Evolutionary conservation across 2,113 vertebrate genomes (phyloP), one percentile per base, ranked within the genome.

Genomic region (Malurus cyaneus): DNA sequence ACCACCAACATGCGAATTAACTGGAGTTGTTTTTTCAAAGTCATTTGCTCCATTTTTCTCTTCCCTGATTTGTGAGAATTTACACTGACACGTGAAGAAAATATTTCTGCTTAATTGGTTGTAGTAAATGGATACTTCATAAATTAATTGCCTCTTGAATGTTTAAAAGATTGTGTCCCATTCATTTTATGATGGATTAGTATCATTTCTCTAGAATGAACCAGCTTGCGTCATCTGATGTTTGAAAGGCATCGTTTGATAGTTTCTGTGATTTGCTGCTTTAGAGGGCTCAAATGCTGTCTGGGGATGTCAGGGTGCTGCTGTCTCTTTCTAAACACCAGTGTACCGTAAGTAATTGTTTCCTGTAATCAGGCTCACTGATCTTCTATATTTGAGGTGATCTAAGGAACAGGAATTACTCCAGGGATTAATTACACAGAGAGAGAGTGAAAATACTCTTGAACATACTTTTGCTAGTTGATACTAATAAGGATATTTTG

Each of bases 331-430:
- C 86, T 86, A 69, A 94, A 90, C 71, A 90, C 49, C 53, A 42
- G 52, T 65, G 72, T 92, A 88, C 80, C 41, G 11, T 86, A 92
- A 94, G 87, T 95, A 93, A 80, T 92, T 89, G 92, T 96, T 95
- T 96, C 82, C 88, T 94, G 60, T 95, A 90, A 90, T 94, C 72
- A 54, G 71, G 79, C 57, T 90, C 56, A 90, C 78, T 93, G 82
- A 81, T 90, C 80, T 93, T 84, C 86, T 91, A 2, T 79, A 65
- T 93, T 86, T 88, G 65, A 92, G 77, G 65, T 94, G 73, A 85
- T 94, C 65, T 70, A 71, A 79, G 56, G 76, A 96, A 32, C 76
- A 67, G 46, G 64, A 95, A 94, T 96, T 96, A 46, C 69, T 92
- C 82, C 44, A 36, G 80, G 69, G 88, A 74, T 95, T 96, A 88